These are phyloP conservation scores for Formica exsecta DNA, from an alignment of 1,140 invertebrate genomes.

Conservation along the genomic window DNA sequence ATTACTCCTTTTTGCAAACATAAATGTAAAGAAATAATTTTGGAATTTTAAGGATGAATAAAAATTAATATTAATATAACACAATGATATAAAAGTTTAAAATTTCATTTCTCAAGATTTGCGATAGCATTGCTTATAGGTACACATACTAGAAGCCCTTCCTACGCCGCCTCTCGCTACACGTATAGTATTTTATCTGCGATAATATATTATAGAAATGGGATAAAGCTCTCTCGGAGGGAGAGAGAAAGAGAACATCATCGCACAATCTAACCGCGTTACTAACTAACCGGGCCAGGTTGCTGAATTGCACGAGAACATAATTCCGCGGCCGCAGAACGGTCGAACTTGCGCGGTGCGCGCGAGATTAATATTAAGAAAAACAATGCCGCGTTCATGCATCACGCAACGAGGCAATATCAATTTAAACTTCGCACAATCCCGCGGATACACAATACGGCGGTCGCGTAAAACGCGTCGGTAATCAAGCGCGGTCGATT, in stretches of 20 bases:
- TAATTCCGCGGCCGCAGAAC: slow-evolving; percentile 36
- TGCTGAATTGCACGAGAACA: slow-evolving; percentile 20
- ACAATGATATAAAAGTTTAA: slow-evolving; percentile 1
- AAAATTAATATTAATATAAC: slow-evolving; percentile 30
- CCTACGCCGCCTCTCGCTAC: not conserved
- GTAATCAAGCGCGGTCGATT: slow-evolving; percentile 19
- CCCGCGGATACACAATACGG: not conserved
- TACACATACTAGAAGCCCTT: slow-evolving; percentile 2
- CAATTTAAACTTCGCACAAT: slow-evolving; percentile 60
- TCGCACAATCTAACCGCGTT: slow-evolving; percentile 3
- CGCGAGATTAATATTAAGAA: slow-evolving; percentile 66
- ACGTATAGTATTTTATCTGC: slow-evolving; percentile 6
- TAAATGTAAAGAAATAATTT: not conserved
- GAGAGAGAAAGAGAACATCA: not conserved
- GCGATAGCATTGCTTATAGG: not conserved
- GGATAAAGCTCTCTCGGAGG: not conserved
- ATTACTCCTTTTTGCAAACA: not conserved
- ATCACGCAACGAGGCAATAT: slow-evolving; percentile 46
- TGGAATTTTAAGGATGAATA: not conserved
- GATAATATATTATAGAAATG: not conserved
- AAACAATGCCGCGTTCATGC: slow-evolving; percentile 48
- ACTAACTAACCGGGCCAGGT: slow-evolving; percentile 12
- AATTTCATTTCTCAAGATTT: slow-evolving; percentile 24
- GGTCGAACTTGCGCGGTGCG: slow-evolving; percentile 40
- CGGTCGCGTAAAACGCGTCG: slow-evolving; percentile 30